Evolutionary conservation across 2,797 vertebrate species (phyloP), one percentile per base, ranked within the genome.

Genomic region (Premnoplex brunnescens): DNA sequence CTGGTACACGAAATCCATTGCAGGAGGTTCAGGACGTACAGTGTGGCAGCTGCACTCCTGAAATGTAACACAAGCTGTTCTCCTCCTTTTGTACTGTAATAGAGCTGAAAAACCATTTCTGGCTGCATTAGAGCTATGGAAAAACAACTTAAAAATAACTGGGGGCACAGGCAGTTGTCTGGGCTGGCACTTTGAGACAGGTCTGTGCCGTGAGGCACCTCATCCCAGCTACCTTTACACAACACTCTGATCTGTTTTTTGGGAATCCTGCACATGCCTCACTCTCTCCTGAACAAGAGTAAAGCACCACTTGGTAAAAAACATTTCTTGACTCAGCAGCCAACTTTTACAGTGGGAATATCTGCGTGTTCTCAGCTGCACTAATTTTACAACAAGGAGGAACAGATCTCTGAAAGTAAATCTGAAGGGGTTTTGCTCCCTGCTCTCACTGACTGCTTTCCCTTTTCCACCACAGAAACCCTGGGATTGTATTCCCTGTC

Each of bases 1-100:
- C 34, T 68, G 2, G 7, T 10, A 2, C 21, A 3, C 21, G 68
- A 26, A 56, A 62, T 12, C 39, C 56, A 3, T 0, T 2, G 71
- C 15, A 3, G 18, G 43, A 55, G 4, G 2, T 15, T 74, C 64
- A 1, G 66, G 6, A 9, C 3, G 12, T 37, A 2, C 54, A 7
- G 0, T 5, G 72, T 1, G 28, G 34, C 51, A 60, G 71, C 73
- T 10, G 18, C 20, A 0, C 77, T 68, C 18, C 64, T 28, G 44
- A 20, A 20, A 15, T 2, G 32, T 4, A 9, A 16, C 14, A 32
- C 72, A 34, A 75, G 46, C 67, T 89, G 21, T 34, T 78, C 69
- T 71, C 36, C 21, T 79, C 43, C 49, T 49, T 41, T 26, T 37
- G 27, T 51, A 4, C 51, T 14, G 5, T 8, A 13, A 48, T 3